phyloP scores from a whole-genome alignment of 2,797 vertebrate genomes.

The Galaxias olidus region DNA sequence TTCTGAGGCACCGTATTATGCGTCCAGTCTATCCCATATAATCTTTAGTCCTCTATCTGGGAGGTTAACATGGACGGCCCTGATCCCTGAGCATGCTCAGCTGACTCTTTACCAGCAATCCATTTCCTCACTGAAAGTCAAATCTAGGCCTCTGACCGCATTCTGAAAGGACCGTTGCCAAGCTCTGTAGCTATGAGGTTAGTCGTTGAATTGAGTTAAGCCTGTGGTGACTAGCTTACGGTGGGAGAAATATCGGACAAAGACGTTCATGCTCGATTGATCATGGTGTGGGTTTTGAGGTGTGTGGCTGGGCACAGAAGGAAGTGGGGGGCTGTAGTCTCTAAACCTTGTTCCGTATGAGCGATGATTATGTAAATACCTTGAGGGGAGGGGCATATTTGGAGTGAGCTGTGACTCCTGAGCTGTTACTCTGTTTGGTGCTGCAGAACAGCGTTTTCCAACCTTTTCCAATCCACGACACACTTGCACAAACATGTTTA shows the following conservation, averaged over 20 bases:
- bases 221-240: slow-evolving; percentile 32
- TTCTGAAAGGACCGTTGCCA: slow-evolving; percentile 33
- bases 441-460: too few species aligned
- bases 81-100: background rate
- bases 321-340: background rate
- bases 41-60: too few species aligned
- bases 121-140: background rate
- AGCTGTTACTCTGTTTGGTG: too few species aligned
- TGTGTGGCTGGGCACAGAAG: background rate
- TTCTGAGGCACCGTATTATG: too few species aligned
- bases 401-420: background rate
- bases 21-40: too few species aligned
- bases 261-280: slow-evolving; percentile 17
- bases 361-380: too few species aligned
- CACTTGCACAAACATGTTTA: too few species aligned
- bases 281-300: background rate
- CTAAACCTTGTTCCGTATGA: background rate
- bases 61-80: background rate
- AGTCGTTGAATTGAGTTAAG: slow-evolving; percentile 42
- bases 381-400: background rate
- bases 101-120: background rate
- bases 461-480: too few species aligned
- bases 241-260: slow-evolving; percentile 33
- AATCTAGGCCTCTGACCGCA: background rate
- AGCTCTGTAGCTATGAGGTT: slow-evolving; percentile 38